A percentile compares a stretch with the other conserved stretches of the same genome.
Conservation (phyloP, 2,113 vertebrate species). For the Paramisgurnus dabryanus region DNA sequence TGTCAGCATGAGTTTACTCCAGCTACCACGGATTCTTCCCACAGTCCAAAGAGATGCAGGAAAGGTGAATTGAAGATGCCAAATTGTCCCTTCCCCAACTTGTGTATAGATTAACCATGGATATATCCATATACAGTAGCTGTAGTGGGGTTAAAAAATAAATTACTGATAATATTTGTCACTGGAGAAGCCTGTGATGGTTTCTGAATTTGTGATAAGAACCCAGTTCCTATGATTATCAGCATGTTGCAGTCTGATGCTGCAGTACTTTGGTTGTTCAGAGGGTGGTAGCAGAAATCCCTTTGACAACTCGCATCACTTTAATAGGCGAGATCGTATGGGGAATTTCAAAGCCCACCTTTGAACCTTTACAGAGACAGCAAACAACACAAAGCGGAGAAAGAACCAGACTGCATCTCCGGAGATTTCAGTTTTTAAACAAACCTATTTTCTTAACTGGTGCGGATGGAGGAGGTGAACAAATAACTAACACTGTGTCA, state of each 20-base stretch:
- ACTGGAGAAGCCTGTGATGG: neutral
- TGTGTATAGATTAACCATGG: too few species aligned
- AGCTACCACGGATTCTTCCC: too few species aligned
- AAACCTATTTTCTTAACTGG: neutral
- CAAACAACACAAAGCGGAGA: conserved; percentile 7
- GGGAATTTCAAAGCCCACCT: conserved; percentile 36
- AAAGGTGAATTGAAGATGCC: too few species aligned
- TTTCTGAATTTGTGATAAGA: neutral
- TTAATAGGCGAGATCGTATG: conserved; percentile 31
- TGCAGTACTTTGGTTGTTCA: conserved; percentile 45
- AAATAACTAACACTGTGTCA: neutral
- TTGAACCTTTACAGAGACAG: conserved; percentile 4
- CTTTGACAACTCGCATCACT: conserved; percentile 21
- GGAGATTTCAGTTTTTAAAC: neutral
- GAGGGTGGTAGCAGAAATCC: conserved; percentile 53
- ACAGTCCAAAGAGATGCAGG: too few species aligned
- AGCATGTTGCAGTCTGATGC: neutral
- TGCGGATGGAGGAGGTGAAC: too few species aligned
- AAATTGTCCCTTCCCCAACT: too few species aligned
- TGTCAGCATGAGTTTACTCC: too few species aligned
- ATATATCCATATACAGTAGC: too few species aligned
- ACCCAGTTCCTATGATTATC: neutral
- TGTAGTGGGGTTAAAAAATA: too few species aligned
- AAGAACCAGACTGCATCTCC: neutral
- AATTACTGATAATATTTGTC: too few species aligned